Evolutionary conservation across 2,113 vertebrate genomes (phyloP).

Genomic region (Ictalurus punctatus): DNA sequence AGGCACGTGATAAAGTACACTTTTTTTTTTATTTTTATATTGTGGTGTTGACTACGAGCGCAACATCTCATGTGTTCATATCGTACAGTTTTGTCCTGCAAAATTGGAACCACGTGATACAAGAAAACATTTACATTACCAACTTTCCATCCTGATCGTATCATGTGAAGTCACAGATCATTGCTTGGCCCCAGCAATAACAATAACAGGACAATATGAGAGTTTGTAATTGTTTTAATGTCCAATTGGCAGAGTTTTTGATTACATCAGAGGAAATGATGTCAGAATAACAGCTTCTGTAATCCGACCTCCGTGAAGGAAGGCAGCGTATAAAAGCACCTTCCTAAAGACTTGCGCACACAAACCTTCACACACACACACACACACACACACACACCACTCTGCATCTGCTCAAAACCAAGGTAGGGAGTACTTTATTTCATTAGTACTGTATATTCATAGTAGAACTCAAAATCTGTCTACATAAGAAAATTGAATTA

Average conservation of each 20-base stretch:
- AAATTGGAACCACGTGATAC: not conserved
- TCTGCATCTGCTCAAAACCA: constrained; percentile 24
- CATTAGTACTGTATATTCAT: not conserved
- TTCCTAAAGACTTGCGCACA: constrained; percentile 37
- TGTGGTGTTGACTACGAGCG: not conserved
- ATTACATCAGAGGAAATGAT: constrained; percentile 25
- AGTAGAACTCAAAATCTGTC: not conserved
- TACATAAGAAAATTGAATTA: not conserved
- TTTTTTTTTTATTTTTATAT: not conserved
- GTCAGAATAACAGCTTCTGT: constrained; percentile 24
- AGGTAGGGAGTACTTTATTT: constrained; percentile 46
- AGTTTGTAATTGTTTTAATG: constrained; percentile 19
- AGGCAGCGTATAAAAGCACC: not conserved
- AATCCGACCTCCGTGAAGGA: constrained; percentile 25
- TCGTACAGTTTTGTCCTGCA: not conserved
- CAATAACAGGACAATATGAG: not conserved
- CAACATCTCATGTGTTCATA: not conserved
- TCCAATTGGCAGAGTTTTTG: constrained; percentile 1
- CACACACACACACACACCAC: constrained; percentile 46
- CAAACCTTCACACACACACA: constrained; percentile 49
- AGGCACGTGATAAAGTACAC: not conserved
- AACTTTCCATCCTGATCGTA: not conserved
- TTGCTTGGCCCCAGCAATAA: not conserved
- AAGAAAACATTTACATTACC: not conserved
- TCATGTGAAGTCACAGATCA: not conserved